Conservation (phyloP, 2,888 invertebrate species). For the Ischnus inquisitorius region DNA sequence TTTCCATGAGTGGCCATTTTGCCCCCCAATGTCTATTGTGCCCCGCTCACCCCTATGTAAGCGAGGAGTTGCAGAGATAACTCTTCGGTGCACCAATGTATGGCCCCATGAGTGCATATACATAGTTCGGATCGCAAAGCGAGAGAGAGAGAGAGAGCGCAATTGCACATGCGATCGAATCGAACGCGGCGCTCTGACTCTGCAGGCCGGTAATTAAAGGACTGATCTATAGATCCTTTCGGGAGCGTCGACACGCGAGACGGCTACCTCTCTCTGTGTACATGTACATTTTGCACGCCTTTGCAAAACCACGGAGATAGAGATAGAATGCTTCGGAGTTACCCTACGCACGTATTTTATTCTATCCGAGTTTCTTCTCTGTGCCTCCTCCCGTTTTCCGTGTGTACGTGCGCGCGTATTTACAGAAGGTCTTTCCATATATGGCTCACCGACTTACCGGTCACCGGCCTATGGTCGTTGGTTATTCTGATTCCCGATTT, state of each 20-base stretch:
- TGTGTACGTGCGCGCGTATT: background rate
- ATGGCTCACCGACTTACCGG: slow-evolving; percentile 61
- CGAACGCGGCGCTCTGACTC: slow-evolving; percentile 62
- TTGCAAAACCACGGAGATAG: slow-evolving; percentile 7
- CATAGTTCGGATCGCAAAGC: slow-evolving; percentile 26
- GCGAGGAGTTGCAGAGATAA: slow-evolving; percentile 13
- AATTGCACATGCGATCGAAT: slow-evolving; percentile 65
- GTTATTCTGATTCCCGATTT: slow-evolving; percentile 51
- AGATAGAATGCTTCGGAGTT: slow-evolving; percentile 35
- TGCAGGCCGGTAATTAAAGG: slow-evolving; percentile 76
- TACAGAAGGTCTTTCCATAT: slow-evolving; percentile 63
- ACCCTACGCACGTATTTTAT: slow-evolving; percentile 30
- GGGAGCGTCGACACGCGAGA: slow-evolving; percentile 76
- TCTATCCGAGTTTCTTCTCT: slow-evolving; percentile 29
- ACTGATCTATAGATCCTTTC: slow-evolving; percentile 80
- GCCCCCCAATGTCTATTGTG: too few species aligned
- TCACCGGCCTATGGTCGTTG: slow-evolving; percentile 35
- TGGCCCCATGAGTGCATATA: background rate
- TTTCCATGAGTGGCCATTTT: too few species aligned
- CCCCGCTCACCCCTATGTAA: background rate
- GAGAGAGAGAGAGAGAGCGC: slow-evolving; percentile 29
- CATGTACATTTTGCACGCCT: slow-evolving; percentile 16
- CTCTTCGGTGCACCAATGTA: slow-evolving; percentile 13
- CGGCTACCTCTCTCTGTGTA: slow-evolving; percentile 68
- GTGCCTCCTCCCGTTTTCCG: slow-evolving; percentile 5